Conservation (phyloP, 2,113 vertebrate genomes). For the Mormyrus lacerda region DNA sequence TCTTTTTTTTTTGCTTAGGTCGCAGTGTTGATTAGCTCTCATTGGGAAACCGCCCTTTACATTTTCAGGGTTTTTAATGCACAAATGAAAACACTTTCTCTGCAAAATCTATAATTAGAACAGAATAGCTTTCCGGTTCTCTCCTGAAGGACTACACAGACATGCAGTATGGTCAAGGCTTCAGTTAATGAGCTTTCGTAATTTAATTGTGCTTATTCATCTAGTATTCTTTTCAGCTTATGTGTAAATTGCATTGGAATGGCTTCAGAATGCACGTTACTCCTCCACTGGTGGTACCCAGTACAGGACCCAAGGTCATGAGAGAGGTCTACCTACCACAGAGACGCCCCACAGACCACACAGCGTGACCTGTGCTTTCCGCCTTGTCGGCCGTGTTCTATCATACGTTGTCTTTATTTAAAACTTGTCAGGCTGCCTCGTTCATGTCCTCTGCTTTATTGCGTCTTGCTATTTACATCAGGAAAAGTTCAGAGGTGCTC, state of each 20-base stretch:
- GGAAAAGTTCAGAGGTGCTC: background rate
- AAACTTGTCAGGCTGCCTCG: background rate
- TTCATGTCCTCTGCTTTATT: background rate
- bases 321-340: background rate
- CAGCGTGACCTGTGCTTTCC: background rate
- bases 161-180: constrained; percentile 68
- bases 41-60: background rate
- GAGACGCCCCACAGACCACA: background rate
- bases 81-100: background rate
- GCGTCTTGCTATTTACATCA: background rate
- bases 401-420: background rate
- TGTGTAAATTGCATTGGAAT: background rate
- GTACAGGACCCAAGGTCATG: background rate
- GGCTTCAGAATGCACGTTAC: background rate
- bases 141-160: constrained; percentile 52
- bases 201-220: background rate
- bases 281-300: background rate
- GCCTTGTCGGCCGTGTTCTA: background rate
- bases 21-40: background rate
- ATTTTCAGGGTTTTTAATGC: background rate
- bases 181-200: constrained; percentile 63
- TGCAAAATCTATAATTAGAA: background rate
- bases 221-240: background rate
- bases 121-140: background rate
- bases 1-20: background rate